phyloP scores from a whole-genome alignment of 2,888 invertebrate genomes.

The Drosophila sordidapex region DNA sequence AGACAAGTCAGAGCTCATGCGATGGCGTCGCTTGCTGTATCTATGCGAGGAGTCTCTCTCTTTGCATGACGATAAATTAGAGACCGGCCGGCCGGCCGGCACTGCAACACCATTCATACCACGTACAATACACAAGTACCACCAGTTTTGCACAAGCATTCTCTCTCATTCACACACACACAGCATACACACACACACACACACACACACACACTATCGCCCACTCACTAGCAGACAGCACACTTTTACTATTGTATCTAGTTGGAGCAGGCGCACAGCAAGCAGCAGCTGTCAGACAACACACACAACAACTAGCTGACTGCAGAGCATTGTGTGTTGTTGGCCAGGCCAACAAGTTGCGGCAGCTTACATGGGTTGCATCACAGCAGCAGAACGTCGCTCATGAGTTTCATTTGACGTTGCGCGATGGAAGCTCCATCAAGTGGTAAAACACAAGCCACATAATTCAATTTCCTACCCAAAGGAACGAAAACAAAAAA shows the following conservation, averaged over 20 bases:
- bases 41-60: constrained; percentile 35
- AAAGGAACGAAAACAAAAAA: constrained; percentile 14
- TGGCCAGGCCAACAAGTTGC: constrained; percentile 69
- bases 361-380: constrained; percentile 41
- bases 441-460: constrained; percentile 19
- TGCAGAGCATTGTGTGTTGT: constrained; percentile 28
- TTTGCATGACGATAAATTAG: constrained; percentile 65
- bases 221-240: constrained; percentile 49
- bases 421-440: constrained; percentile 21
- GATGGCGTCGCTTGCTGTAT: constrained; percentile 34
- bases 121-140: constrained; percentile 37
- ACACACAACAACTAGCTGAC: constrained; percentile 30
- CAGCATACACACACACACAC: constrained; percentile 1
- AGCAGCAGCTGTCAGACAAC: constrained; percentile 37
- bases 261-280: constrained; percentile 84
- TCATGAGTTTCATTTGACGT: constrained; percentile 14
- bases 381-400: constrained; percentile 18
- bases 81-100: constrained; percentile 77
- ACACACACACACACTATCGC: constrained; percentile 13
- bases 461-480: constrained; percentile 62
- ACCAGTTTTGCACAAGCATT: constrained; percentile 55
- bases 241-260: constrained; percentile 85
- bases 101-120: constrained; percentile 34
- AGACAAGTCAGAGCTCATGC: constrained; percentile 56
- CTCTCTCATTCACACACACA: constrained; percentile 22